Evolutionary conservation across 2,113 vertebrate genomes (phyloP).

Genomic region (Ophthalmolycus amberensis): DNA sequence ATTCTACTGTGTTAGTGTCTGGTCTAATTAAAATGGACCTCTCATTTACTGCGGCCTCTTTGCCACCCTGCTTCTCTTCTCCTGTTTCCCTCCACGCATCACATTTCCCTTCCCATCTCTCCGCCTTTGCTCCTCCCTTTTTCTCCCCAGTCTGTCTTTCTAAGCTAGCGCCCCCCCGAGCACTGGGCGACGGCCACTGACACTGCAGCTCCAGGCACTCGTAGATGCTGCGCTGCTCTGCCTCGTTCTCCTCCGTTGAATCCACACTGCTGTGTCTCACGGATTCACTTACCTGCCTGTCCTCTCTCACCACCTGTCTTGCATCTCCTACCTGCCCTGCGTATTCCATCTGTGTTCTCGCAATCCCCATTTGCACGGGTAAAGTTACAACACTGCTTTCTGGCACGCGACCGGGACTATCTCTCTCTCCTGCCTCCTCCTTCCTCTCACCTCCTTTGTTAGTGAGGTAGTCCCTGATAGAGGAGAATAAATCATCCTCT

Average conservation of each 20-base stretch:
- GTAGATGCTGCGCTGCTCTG: constrained; percentile 81
- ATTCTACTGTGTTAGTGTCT: constrained; percentile 81
- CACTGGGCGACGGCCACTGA: constrained; percentile 68
- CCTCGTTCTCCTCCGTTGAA: constrained; percentile 74
- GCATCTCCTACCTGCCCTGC: constrained; percentile 48
- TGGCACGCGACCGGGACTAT: constrained; percentile 1
- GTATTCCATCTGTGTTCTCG: constrained; percentile 46
- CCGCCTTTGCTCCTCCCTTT: constrained; percentile 31
- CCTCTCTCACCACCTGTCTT: constrained; percentile 70
- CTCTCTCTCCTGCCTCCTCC: constrained; percentile 50
- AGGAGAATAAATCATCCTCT: constrained; percentile 93
- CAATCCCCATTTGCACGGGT: constrained; percentile 48
- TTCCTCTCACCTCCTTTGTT: constrained; percentile 82
- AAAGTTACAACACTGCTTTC: constrained; percentile 37
- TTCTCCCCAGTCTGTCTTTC: constrained; percentile 62
- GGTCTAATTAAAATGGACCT: constrained; percentile 84
- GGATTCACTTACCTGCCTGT: constrained; percentile 66
- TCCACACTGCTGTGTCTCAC: constrained; percentile 74
- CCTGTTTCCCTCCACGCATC: constrained; percentile 51
- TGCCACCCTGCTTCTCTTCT: constrained; percentile 60
- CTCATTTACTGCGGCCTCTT: constrained; percentile 73
- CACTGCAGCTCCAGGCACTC: constrained; percentile 82
- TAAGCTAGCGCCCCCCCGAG: constrained; percentile 48
- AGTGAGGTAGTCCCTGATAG: constrained; percentile 92
- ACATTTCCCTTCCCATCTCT: constrained; percentile 59